phyloP scores from a whole-genome alignment of 1,140 invertebrate species.

The Ridgeia piscesae region DNA sequence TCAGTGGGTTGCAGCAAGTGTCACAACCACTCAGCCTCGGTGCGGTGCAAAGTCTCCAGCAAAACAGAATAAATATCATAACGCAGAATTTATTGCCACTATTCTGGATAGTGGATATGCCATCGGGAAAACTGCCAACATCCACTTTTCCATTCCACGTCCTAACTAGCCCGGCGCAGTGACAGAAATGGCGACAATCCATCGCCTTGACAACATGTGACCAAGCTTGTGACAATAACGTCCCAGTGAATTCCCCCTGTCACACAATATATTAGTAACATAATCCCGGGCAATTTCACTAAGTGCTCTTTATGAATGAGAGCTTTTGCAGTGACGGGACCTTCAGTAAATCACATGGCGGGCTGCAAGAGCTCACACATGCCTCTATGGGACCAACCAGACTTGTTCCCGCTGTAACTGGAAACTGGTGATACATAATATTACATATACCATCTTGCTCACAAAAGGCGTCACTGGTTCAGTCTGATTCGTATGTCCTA shows the following conservation, averaged over 20 bases:
- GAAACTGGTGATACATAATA: neutral
- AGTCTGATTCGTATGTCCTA: no score
- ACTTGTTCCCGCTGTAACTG: neutral
- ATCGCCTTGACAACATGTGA: neutral
- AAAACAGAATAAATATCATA: neutral
- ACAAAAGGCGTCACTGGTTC: neutral
- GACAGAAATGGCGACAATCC: no score
- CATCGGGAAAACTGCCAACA: neutral
- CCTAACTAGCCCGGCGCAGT: no score
- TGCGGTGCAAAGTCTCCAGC: no score
- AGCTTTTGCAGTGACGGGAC: neutral
- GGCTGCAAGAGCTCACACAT: neutral
- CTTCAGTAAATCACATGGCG: neutral
- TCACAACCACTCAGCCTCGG: neutral
- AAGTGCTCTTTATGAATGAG: neutral
- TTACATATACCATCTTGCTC: neutral
- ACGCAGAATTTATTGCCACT: neutral
- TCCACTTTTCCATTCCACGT: neutral
- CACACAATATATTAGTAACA: constrained; percentile 6
- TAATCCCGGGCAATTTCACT: neutral
- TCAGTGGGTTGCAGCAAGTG: neutral
- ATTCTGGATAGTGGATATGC: neutral
- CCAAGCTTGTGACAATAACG: neutral
- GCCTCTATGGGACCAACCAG: neutral
- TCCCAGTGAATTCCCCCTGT: neutral